Evolutionary conservation across 2,797 vertebrate species (phyloP).

Genomic region (Glyptemys insculpta): DNA sequence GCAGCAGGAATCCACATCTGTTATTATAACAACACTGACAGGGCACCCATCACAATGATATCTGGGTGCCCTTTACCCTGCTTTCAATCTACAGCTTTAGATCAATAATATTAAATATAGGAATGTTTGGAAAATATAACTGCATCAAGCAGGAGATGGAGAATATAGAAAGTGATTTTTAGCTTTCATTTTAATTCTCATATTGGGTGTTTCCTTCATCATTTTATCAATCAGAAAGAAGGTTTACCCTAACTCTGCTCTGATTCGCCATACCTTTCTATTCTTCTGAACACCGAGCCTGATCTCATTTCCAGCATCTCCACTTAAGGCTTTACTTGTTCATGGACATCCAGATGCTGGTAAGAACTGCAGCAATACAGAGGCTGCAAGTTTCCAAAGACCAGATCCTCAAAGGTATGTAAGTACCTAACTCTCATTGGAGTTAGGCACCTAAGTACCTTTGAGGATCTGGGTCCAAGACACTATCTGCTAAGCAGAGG

Average conservation of each 20-base stretch:
- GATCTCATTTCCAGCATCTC: not conserved
- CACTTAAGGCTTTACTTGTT: not conserved
- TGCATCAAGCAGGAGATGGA: not conserved
- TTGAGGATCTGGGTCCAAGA: not conserved
- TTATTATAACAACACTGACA: fast-evolving
- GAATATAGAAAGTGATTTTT: not conserved
- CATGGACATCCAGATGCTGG: not conserved
- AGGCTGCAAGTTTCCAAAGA: not conserved
- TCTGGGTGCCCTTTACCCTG: fast-evolving
- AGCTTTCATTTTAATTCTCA: not conserved
- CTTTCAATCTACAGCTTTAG: not conserved
- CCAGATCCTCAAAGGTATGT: not conserved
- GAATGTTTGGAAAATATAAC: not conserved
- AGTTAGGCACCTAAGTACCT: not conserved
- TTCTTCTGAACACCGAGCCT: not conserved
- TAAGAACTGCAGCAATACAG: not conserved
- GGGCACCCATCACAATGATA: fast-evolving
- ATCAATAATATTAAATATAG: not conserved
- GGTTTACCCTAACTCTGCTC: not conserved
- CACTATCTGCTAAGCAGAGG: not conserved
- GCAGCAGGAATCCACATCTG: fast-evolving
- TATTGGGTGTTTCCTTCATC: not conserved
- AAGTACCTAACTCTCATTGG: too few species aligned
- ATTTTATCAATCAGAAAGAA: not conserved
- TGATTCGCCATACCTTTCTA: not conserved